Percentiles rank a stretch among this genome's conserved stretches.
Evolutionary conservation across 2,113 vertebrate genomes (phyloP).

Genomic region (Reinhardtius hippoglossoides): DNA sequence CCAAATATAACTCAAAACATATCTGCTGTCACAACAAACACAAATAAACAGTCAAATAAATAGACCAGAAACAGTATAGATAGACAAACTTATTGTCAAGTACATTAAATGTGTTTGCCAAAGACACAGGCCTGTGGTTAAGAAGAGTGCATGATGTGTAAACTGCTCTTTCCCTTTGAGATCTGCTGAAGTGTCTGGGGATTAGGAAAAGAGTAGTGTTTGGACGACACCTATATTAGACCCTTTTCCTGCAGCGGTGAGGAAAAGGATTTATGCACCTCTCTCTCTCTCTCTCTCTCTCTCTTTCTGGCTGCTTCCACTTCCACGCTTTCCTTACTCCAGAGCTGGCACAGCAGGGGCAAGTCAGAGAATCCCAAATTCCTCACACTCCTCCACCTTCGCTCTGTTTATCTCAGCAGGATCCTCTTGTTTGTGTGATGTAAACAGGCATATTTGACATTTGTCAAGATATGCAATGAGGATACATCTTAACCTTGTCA

Average conservation of each 20-base stretch:
- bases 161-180: slow-evolving; percentile 30
- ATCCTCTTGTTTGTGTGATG: slow-evolving; percentile 34
- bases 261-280: slow-evolving; percentile 52
- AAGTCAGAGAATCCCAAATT: slow-evolving; percentile 39
- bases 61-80: background rate
- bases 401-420: slow-evolving; percentile 36
- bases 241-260: slow-evolving; percentile 38
- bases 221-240: slow-evolving; percentile 45
- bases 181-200: slow-evolving; percentile 39
- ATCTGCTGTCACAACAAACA: background rate
- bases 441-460: slow-evolving; percentile 10
- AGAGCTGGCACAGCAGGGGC: slow-evolving; percentile 42
- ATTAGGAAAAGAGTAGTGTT: slow-evolving; percentile 54
- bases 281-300: slow-evolving; percentile 8
- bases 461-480: background rate
- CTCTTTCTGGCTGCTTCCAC: slow-evolving; percentile 35
- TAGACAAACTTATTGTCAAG: background rate
- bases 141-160: slow-evolving; percentile 26
- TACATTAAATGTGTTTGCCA: background rate
- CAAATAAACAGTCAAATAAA: background rate
- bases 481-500: slow-evolving; percentile 2
- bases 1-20: background rate
- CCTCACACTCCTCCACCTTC: slow-evolving; percentile 36
- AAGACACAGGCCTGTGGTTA: slow-evolving; percentile 6
- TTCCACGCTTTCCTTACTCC: slow-evolving; percentile 39